A percentile compares a stretch with the other conserved stretches of the same genome.
Evolutionary conservation across 2,113 vertebrate genomes (phyloP).

Genomic region (Reinhardtius hippoglossoides): DNA sequence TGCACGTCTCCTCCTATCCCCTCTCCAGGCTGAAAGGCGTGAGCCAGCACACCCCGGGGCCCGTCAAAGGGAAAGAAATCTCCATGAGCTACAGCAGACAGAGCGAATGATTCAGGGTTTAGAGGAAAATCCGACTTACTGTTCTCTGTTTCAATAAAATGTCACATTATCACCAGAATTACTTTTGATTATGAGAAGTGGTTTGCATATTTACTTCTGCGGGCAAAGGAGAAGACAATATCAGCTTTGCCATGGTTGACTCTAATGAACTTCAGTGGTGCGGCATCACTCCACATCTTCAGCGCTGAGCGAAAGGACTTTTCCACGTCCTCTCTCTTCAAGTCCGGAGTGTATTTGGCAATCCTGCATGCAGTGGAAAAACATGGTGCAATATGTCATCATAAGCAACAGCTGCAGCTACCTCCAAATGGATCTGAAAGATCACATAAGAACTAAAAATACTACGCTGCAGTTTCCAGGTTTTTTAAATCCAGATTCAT

Average conservation of each 20-base stretch:
- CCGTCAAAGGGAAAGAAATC: slow-evolving; percentile 76
- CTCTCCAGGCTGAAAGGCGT: slow-evolving; percentile 68
- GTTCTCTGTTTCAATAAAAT: background rate
- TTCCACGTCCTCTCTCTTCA: slow-evolving; percentile 69
- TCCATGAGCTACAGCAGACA: slow-evolving; percentile 54
- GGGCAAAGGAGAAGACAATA: slow-evolving; percentile 65
- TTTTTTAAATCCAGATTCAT: no score
- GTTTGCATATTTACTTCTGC: slow-evolving; percentile 55
- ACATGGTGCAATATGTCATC: background rate
- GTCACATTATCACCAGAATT: background rate
- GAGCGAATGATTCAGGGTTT: background rate
- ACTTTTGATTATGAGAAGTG: background rate
- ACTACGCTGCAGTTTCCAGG: no score
- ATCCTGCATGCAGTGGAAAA: slow-evolving; percentile 44
- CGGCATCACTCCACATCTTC: slow-evolving; percentile 66
- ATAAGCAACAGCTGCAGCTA: background rate
- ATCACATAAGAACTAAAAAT: no score
- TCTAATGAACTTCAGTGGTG: slow-evolving; percentile 64
- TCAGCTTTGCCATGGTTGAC: slow-evolving; percentile 60
- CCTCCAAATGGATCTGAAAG: background rate
- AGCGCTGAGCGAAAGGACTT: slow-evolving; percentile 50
- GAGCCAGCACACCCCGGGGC: slow-evolving; percentile 64
- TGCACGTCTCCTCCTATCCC: slow-evolving; percentile 73
- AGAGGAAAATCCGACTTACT: background rate
- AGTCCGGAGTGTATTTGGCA: slow-evolving; percentile 70